These are phyloP conservation scores for Platichthys stellatus DNA, from an alignment of 2,113 vertebrate genomes.

Conservation along the genomic window DNA sequence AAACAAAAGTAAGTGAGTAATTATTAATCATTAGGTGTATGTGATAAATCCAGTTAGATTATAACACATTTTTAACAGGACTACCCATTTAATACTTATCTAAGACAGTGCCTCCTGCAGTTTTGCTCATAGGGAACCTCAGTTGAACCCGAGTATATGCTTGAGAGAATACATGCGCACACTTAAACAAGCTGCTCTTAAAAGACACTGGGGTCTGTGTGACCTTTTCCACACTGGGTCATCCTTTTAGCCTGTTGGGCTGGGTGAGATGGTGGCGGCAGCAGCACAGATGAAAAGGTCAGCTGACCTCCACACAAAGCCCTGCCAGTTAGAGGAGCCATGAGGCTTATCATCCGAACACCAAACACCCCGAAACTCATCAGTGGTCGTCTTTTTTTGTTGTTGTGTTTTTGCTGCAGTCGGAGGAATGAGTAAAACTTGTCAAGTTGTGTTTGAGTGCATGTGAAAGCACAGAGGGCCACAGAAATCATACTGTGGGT, in stretches of 20 bases:
- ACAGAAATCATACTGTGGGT: background rate
- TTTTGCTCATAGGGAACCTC: background rate
- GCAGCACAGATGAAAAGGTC: slow-evolving; percentile 70
- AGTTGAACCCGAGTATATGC: background rate
- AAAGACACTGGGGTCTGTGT: slow-evolving; percentile 36
- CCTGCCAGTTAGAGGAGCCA: slow-evolving; percentile 56
- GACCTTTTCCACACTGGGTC: slow-evolving; percentile 71
- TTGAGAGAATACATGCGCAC: background rate
- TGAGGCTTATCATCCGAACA: slow-evolving; percentile 55
- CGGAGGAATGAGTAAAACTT: slow-evolving; percentile 10
- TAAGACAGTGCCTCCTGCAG: background rate
- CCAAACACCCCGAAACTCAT: slow-evolving; percentile 49
- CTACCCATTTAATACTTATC: background rate
- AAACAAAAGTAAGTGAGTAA: slow-evolving; percentile 19
- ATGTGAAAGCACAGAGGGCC: background rate
- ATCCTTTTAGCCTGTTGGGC: slow-evolving; percentile 52
- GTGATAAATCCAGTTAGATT: background rate
- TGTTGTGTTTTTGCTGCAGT: background rate
- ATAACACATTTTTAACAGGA: background rate
- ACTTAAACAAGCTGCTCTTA: slow-evolving; percentile 36
- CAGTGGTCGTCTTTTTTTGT: slow-evolving; percentile 4
- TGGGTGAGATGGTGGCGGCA: slow-evolving; percentile 57
- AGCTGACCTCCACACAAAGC: slow-evolving; percentile 73
- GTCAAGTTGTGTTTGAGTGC: background rate
- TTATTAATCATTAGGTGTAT: background rate